A percentile compares a stretch with the other conserved stretches of the same genome.
Conservation (phyloP, 2,797 vertebrate species). For the Rhinella marina region DNA sequence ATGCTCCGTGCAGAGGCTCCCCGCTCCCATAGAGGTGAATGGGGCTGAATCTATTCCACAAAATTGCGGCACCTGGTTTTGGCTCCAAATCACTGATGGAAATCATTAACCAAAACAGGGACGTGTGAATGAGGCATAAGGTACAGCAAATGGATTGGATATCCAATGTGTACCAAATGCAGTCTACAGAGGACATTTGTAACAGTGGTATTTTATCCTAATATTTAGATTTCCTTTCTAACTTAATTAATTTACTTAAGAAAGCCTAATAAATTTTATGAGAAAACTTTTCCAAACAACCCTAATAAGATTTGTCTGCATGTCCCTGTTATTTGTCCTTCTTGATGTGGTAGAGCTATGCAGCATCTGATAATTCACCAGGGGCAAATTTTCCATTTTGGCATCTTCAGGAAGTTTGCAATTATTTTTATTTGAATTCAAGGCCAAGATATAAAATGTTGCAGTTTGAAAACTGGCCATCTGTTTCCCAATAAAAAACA, state of each 20-base stretch:
- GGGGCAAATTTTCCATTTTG: constrained; percentile 40
- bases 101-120: too few species aligned
- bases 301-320: constrained; percentile 12
- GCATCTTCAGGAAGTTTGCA: constrained; percentile 37
- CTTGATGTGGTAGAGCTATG: constrained; percentile 29
- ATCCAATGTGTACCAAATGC: too few species aligned
- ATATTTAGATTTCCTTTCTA: not conserved
- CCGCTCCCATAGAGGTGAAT: too few species aligned
- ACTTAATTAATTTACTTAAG: constrained; percentile 6
- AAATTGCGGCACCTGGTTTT: too few species aligned
- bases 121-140: too few species aligned
- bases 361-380: constrained; percentile 49
- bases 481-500: constrained; percentile 50
- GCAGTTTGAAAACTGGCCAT: constrained; percentile 39
- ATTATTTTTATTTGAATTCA: constrained; percentile 54
- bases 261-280: constrained; percentile 11
- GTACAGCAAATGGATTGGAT: not conserved
- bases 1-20: too few species aligned
- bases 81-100: too few species aligned
- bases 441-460: constrained; percentile 46
- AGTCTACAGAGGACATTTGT: not conserved
- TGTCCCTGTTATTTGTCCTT: constrained; percentile 33
- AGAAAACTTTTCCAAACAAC: not conserved
- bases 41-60: too few species aligned
- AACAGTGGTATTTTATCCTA: too few species aligned